Evolutionary conservation across 2,113 vertebrate species (phyloP).

Genomic region (Rhagologus leucostigma): DNA sequence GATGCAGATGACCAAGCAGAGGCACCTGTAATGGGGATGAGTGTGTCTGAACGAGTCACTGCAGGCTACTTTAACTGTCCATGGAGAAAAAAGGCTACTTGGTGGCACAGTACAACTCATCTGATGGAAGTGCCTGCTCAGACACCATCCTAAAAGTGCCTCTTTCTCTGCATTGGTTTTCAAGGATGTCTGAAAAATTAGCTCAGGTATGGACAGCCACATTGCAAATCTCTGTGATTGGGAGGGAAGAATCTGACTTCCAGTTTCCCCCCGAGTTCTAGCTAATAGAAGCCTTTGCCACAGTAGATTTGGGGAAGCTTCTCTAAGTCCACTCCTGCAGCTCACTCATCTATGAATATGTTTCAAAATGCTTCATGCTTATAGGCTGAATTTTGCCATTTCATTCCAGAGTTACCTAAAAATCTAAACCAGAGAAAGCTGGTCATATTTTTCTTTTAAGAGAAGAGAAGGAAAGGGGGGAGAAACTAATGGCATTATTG

Average conservation of each 20-base stretch:
- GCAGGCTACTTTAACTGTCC: not conserved
- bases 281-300: not conserved
- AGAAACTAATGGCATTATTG: not conserved
- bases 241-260: not conserved
- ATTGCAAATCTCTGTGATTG: not conserved
- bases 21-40: not conserved
- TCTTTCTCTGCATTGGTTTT: not conserved
- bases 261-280: not conserved
- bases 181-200: not conserved
- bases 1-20: not conserved
- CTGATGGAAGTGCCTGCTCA: not conserved
- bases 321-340: not conserved
- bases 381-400: not conserved
- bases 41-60: not conserved
- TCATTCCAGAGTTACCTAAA: not conserved
- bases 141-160: not conserved
- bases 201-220: not conserved
- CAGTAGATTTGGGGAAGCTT: not conserved
- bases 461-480: not conserved
- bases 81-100: not conserved
- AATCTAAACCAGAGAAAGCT: not conserved
- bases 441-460: not conserved
- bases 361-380: not conserved
- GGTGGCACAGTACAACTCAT: not conserved
- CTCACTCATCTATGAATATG: not conserved